These are phyloP conservation scores for Amphiduros pacificus DNA, from an alignment of 2,888 invertebrate species.

Conservation along the genomic window DNA sequence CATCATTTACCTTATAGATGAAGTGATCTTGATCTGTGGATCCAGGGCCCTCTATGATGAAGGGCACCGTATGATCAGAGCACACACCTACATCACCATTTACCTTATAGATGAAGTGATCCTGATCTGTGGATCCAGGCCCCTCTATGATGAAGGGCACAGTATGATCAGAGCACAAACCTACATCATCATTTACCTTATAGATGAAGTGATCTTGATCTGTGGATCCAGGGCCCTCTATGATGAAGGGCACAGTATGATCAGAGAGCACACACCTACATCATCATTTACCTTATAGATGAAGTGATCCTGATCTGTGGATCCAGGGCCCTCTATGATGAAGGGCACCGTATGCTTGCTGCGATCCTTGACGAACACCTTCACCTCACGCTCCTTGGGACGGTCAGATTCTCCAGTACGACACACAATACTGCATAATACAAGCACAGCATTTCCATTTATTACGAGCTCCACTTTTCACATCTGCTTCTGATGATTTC, in stretches of 20 bases:
- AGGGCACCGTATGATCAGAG: too few species aligned
- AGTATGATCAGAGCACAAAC: too few species aligned
- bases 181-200: conserved; percentile 1
- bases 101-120: conserved; percentile 2
- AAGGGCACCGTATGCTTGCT: not conserved
- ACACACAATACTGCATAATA: not conserved
- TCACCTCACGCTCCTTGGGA: not conserved
- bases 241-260: not conserved
- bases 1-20: conserved; percentile 1
- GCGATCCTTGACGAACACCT: not conserved
- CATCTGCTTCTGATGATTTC: too few species aligned
- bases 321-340: not conserved
- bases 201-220: not conserved
- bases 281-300: not conserved
- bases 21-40: not conserved
- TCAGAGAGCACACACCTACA: too few species aligned
- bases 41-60: not conserved
- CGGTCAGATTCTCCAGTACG: not conserved
- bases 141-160: not conserved
- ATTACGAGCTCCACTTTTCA: too few species aligned
- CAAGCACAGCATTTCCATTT: too few species aligned
- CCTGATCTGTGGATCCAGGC: not conserved
- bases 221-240: not conserved
- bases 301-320: not conserved
- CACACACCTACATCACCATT: too few species aligned